A percentile compares a stretch with the other conserved stretches of the same genome.
These are phyloP conservation scores for Phasianus colchicus DNA, from an alignment of 2,113 vertebrate species.

Conservation along the genomic window DNA sequence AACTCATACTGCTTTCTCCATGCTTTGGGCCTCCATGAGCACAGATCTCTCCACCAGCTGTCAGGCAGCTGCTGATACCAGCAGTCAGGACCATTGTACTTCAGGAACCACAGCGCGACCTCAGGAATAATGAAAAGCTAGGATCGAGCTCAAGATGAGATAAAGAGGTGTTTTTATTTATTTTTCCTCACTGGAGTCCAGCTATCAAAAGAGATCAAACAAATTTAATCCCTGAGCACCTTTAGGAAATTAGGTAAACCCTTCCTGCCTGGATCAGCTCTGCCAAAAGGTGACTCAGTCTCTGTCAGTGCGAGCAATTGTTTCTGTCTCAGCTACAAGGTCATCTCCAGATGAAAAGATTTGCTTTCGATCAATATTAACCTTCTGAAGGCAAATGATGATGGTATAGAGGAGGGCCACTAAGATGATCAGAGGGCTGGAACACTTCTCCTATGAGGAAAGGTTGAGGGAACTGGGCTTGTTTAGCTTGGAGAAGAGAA, in stretches of 20 bases:
- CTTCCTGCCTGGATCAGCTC: not conserved
- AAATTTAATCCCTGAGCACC: not conserved
- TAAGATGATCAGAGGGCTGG: too few species aligned
- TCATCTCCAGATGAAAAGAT: constrained; percentile 31
- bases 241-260: constrained; percentile 27
- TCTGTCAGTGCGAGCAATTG: not conserved
- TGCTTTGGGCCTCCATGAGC: not conserved
- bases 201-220: not conserved
- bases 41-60: not conserved
- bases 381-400: not conserved
- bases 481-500: too few species aligned
- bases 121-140: not conserved
- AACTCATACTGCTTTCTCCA: not conserved
- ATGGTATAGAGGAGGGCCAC: not conserved
- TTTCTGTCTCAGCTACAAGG: constrained; percentile 51
- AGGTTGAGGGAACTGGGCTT: too few species aligned
- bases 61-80: not conserved
- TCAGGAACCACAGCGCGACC: not conserved
- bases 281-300: constrained; percentile 23
- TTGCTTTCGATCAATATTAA: constrained; percentile 1
- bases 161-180: not conserved
- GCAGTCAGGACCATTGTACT: not conserved
- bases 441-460: too few species aligned
- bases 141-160: not conserved
- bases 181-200: not conserved